Evolutionary conservation across 2,113 vertebrate genomes (phyloP).

Genomic region (Anoura caudifer): DNA sequence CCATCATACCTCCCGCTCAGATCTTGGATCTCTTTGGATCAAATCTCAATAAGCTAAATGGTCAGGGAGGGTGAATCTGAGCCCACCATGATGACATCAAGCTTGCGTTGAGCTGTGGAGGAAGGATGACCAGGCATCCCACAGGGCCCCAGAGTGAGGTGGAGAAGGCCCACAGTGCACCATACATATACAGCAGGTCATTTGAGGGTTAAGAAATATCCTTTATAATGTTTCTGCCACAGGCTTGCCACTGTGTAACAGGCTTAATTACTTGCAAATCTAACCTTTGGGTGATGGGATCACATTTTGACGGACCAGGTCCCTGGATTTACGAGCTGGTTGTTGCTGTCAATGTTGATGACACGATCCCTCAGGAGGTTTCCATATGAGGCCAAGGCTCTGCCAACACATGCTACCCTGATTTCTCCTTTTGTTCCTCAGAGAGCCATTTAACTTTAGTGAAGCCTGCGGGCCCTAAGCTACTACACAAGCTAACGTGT

Average conservation of each 20-base stretch:
- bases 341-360: not conserved
- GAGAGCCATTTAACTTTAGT: not conserved
- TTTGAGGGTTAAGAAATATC: not conserved
- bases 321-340: not conserved
- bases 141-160: not conserved
- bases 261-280: not conserved
- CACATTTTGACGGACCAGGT: not conserved
- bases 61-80: not conserved
- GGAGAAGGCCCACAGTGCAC: not conserved
- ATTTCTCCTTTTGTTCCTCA: not conserved
- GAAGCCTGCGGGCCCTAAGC: not conserved
- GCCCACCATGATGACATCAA: no score
- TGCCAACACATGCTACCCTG: not conserved
- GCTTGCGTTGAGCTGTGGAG: not conserved
- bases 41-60: constrained; percentile 37
- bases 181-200: not conserved
- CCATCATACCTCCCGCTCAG: no score
- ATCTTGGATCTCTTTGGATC: not conserved
- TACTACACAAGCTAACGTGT: not conserved
- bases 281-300: not conserved
- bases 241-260: not conserved
- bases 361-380: not conserved
- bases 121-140: not conserved
- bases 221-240: not conserved
- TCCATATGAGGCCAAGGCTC: not conserved